phyloP scores from a whole-genome alignment of 1,140 invertebrate species.

The Drosophila lini region DNA sequence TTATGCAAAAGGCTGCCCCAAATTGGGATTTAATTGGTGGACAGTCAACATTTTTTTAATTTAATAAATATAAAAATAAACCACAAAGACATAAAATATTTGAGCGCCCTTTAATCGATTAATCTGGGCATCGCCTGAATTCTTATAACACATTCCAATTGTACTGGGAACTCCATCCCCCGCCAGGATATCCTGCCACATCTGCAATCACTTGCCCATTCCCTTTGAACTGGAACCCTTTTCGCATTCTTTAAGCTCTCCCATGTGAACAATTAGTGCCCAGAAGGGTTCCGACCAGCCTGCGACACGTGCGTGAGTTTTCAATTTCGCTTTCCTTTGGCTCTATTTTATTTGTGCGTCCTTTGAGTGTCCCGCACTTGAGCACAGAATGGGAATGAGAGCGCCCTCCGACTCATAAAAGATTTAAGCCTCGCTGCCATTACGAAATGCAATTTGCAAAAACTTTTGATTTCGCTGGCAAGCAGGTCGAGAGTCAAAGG shows the following conservation, averaged over 20 bases:
- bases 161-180: neutral
- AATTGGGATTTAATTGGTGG: conserved; percentile 8
- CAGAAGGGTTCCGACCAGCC: conserved; percentile 61
- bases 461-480: conserved; percentile 73
- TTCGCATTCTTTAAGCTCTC: conserved; percentile 54
- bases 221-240: conserved; percentile 41
- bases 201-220: conserved; percentile 24
- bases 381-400: conserved; percentile 18
- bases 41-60: neutral
- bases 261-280: conserved; percentile 73
- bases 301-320: conserved; percentile 72
- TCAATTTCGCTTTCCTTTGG: conserved; percentile 66
- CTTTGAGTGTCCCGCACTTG: conserved; percentile 10
- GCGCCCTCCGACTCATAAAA: conserved; percentile 61
- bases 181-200: neutral
- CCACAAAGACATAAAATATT: neutral
- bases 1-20: neutral
- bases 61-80: neutral
- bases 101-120: neutral
- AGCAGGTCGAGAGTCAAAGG: conserved; percentile 17
- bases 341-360: conserved; percentile 30
- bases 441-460: conserved; percentile 78
- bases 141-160: neutral
- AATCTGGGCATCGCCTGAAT: neutral
- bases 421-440: conserved; percentile 76